These are phyloP conservation scores for Paraplagusia blochii DNA, from an alignment of 2,113 vertebrate species.

Conservation along the genomic window DNA sequence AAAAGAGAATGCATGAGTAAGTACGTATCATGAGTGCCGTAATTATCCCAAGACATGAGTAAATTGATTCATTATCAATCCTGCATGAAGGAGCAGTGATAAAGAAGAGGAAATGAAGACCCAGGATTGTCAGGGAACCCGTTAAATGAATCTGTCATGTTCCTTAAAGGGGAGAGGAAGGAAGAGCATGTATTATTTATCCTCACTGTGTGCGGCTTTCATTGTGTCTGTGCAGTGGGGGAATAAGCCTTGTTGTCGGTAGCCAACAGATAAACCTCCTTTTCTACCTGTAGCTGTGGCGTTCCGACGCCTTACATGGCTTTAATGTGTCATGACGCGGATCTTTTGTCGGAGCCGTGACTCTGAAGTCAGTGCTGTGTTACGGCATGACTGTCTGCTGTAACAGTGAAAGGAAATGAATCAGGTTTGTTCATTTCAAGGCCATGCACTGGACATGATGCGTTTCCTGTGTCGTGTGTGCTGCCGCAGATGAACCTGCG, in stretches of 20 bases:
- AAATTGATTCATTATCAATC: constrained; percentile 51
- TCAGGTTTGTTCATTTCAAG: constrained; percentile 73
- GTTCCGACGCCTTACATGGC: constrained; percentile 7
- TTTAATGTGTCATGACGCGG: constrained; percentile 11
- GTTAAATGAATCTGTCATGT: constrained; percentile 54
- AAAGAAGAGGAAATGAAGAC: constrained; percentile 47
- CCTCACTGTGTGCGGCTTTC: constrained; percentile 1
- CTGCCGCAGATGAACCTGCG: constrained; percentile 48
- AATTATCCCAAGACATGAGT: constrained; percentile 54
- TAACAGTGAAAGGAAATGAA: constrained; percentile 68
- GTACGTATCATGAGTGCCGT: constrained; percentile 37
- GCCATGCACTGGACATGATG: constrained; percentile 51
- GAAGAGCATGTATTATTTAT: constrained; percentile 56
- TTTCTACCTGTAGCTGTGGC: constrained; percentile 29
- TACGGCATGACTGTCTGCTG: constrained; percentile 28
- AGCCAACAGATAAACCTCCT: constrained; percentile 23
- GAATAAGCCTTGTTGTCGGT: constrained; percentile 20
- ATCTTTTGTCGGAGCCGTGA: constrained; percentile 12
- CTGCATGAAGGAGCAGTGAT: constrained; percentile 15
- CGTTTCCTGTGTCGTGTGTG: constrained; percentile 60
- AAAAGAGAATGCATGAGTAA: constrained; percentile 9
- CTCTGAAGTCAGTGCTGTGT: constrained; percentile 29
- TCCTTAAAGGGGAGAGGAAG: constrained; percentile 34
- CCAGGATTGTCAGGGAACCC: constrained; percentile 44
- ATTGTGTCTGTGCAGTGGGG: constrained; percentile 14